Evolutionary conservation across 2,113 vertebrate genomes (phyloP).

Genomic region (Romanogobio albipinnatus): DNA sequence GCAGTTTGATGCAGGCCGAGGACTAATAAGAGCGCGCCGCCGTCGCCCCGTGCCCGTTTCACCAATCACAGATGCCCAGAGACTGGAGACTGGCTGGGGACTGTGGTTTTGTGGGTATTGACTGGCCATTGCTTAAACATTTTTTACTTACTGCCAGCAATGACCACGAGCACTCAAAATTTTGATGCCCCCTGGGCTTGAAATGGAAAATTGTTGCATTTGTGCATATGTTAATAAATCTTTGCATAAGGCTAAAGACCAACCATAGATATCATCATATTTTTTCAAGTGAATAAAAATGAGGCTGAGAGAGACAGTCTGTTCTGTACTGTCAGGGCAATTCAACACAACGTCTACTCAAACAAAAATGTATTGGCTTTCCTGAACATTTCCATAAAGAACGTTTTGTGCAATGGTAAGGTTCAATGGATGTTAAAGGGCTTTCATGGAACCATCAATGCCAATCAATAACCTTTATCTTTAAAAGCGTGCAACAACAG

Average conservation of each 20-base stretch:
- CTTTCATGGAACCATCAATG: too few relatives aligned
- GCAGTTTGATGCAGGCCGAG: not conserved
- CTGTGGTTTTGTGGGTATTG: slow-evolving; percentile 59
- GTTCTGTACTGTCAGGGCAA: not conserved
- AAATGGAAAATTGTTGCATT: not conserved
- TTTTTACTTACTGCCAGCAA: slow-evolving; percentile 16
- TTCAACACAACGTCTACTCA: not conserved
- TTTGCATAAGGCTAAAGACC: not conserved
- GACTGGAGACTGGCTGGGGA: slow-evolving; percentile 32
- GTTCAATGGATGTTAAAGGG: too few relatives aligned
- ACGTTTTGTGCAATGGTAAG: too few relatives aligned
- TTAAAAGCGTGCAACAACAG: not conserved
- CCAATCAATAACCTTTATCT: too few relatives aligned
- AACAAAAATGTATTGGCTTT: not conserved
- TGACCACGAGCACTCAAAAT: slow-evolving; percentile 24
- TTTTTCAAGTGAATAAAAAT: not conserved
- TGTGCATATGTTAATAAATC: not conserved
- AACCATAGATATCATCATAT: not conserved
- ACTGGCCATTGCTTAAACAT: slow-evolving; percentile 49
- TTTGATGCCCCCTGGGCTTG: not conserved
- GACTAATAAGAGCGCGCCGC: not conserved
- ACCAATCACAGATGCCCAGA: slow-evolving; percentile 9
- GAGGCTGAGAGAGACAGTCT: not conserved
- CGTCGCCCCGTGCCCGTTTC: not conserved
- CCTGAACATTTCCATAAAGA: not conserved